phyloP scores from a whole-genome alignment of 2,888 invertebrate species.

The Tromatobia lineatoria region DNA sequence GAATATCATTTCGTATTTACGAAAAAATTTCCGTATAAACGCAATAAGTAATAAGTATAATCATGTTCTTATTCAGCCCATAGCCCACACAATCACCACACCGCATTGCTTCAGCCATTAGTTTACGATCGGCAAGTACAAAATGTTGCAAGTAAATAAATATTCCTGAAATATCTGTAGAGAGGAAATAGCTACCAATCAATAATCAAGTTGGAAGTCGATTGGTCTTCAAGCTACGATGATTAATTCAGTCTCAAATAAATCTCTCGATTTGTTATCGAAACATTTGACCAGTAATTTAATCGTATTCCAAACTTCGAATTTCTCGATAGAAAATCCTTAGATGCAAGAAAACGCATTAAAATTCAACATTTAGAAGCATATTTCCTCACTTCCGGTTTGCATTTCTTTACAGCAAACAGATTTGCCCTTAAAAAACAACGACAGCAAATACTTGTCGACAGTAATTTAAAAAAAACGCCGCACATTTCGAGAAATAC shows the following conservation, averaged over 20 bases:
- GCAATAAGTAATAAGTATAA: constrained; percentile 32
- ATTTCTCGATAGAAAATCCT: no score
- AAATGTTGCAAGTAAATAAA: constrained; percentile 58
- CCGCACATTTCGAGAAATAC: constrained; percentile 1
- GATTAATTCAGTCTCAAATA: no score
- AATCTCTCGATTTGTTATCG: background rate
- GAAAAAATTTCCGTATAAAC: constrained; percentile 18
- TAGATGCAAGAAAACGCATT: no score
- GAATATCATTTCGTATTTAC: constrained; percentile 53
- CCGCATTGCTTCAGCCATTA: constrained; percentile 48
- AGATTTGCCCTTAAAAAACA: background rate
- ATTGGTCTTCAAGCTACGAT: background rate
- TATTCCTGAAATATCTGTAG: background rate
- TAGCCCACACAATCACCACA: constrained; percentile 49
- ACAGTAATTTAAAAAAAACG: background rate
- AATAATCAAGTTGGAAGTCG: background rate
- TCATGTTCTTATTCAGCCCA: constrained; percentile 48
- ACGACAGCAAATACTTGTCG: background rate
- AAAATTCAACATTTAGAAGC: background rate
- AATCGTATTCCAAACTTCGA: no score
- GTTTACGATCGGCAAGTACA: constrained; percentile 50
- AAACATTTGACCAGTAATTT: background rate
- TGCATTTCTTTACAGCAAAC: background rate
- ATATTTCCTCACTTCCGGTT: background rate
- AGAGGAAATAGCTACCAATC: background rate